phyloP scores from a whole-genome alignment of 2,113 vertebrate species.

The Cricetomys ansorgei region DNA sequence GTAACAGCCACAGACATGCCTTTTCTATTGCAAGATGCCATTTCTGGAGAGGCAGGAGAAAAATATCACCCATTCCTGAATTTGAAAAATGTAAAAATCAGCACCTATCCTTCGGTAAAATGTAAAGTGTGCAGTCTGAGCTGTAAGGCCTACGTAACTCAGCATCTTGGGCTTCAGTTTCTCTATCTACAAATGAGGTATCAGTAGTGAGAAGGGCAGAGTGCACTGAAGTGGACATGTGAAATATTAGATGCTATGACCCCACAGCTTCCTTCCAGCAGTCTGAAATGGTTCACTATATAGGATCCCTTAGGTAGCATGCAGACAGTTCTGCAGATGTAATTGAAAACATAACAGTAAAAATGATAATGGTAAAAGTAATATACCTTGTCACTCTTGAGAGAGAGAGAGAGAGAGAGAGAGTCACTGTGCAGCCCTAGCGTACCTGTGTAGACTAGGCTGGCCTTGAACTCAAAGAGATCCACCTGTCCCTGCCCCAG shows the following conservation, averaged over 20 bases:
- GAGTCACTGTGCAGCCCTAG: neutral
- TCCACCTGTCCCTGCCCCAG: neutral
- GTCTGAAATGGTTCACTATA: neutral
- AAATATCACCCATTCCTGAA: neutral
- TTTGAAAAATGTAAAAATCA: constrained; percentile 18
- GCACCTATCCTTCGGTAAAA: constrained; percentile 19
- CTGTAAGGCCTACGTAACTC: neutral
- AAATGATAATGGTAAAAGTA: neutral
- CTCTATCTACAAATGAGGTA: neutral
- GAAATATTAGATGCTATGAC: neutral
- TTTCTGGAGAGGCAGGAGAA: neutral
- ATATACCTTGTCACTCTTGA: neutral
- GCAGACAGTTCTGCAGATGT: neutral
- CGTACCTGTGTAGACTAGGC: neutral
- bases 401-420: too few relatives aligned
- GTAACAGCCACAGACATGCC: neutral
- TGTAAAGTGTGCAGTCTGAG: neutral
- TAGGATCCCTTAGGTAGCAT: neutral
- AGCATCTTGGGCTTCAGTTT: neutral
- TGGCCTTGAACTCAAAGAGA: neutral
- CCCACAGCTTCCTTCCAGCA: neutral
- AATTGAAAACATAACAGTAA: neutral
- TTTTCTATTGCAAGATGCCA: neutral
- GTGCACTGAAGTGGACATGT: too few relatives aligned
- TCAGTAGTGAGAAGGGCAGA: neutral